A percentile compares a stretch with the other conserved stretches of the same genome.
Conservation (phyloP, 2,888 invertebrate genomes). For the Coenonympha glycerion region DNA sequence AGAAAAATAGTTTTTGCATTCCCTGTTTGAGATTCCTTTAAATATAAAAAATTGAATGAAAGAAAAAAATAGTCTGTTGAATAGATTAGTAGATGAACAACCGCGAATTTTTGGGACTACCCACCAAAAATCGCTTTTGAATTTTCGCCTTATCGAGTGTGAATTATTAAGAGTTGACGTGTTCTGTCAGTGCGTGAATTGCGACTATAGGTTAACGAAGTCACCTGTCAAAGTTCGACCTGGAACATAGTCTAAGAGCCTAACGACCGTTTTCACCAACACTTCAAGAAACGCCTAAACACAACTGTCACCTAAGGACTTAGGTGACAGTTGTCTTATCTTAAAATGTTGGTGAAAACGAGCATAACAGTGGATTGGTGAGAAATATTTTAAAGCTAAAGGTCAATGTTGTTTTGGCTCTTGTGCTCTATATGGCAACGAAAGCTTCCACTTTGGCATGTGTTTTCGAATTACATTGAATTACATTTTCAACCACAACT, state of each 20-base stretch:
- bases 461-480: constrained; percentile 24
- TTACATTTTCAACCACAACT: constrained; percentile 15
- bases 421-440: neutral
- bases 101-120: constrained; percentile 8
- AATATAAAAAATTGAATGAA: constrained; percentile 15
- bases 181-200: neutral
- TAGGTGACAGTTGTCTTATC: too few species aligned
- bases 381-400: neutral
- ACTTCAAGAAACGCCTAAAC: too few species aligned
- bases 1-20: constrained; percentile 18
- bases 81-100: constrained; percentile 13
- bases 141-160: constrained; percentile 23
- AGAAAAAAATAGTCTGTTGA: constrained; percentile 10
- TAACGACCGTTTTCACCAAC: too few species aligned
- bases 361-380: neutral
- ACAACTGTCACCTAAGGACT: too few species aligned
- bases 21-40: constrained; percentile 10
- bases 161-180: constrained; percentile 1
- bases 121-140: constrained; percentile 10
- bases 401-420: neutral
- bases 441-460: constrained; percentile 5
- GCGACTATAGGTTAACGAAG: neutral
- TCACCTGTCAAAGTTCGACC: neutral
- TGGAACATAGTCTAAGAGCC: neutral
- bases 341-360: too few species aligned